These are phyloP conservation scores for Rhingia rostrata DNA, from an alignment of 2,888 invertebrate species.

Conservation along the genomic window DNA sequence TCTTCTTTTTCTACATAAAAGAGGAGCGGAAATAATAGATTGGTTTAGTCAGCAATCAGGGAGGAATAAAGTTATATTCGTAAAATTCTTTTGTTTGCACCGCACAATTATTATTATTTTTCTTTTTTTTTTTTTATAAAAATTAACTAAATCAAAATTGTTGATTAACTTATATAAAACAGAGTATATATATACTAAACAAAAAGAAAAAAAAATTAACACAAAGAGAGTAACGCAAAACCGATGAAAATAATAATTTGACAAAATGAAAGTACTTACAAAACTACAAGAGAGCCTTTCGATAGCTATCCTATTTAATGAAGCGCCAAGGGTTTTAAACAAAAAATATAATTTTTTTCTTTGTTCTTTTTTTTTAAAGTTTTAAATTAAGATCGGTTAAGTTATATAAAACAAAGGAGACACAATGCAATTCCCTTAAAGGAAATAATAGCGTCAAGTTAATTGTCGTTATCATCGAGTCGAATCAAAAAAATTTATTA, in stretches of 20 bases:
- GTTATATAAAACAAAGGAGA: conserved; percentile 49
- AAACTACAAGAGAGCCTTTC: conserved; percentile 83
- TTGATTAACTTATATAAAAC: conserved; percentile 40
- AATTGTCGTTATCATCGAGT: conserved; percentile 33
- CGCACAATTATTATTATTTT: conserved; percentile 53
- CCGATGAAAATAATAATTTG: conserved; percentile 75
- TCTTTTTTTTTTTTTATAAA: conserved; percentile 50
- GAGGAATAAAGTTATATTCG: conserved; percentile 48
- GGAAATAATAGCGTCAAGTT: conserved; percentile 12
- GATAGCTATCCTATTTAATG: conserved; percentile 83
- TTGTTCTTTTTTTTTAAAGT: conserved; percentile 81
- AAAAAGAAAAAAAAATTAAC: conserved; percentile 50
- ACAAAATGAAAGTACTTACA: conserved; percentile 83
- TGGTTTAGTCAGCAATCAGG: conserved; percentile 25
- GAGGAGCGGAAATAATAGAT: conserved; percentile 72
- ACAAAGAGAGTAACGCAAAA: conserved; percentile 77
- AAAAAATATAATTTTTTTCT: conserved; percentile 90
- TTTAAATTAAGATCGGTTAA: conserved; percentile 63
- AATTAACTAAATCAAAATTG: conserved; percentile 54
- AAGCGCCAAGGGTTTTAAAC: conserved; percentile 85
- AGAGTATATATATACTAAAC: conserved; percentile 36
- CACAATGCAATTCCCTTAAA: conserved; percentile 18
- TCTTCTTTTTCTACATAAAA: conserved; percentile 82
- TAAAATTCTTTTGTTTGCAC: conserved; percentile 68
- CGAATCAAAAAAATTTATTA: conserved; percentile 23